phyloP scores from a whole-genome alignment of 2,888 invertebrate species.

The Lagria hirta region DNA sequence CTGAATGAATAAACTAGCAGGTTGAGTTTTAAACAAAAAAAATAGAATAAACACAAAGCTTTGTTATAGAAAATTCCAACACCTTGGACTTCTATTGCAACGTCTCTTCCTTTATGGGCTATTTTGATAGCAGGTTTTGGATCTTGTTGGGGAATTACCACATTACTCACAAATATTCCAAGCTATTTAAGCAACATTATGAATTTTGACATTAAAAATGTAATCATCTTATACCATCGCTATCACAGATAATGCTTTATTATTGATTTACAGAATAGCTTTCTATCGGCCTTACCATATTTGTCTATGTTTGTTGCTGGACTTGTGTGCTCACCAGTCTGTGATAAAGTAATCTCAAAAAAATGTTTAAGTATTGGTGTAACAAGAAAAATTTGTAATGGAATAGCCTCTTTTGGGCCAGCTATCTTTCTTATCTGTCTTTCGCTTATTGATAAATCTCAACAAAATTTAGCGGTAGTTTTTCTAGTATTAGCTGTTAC shows the following conservation, averaged over 20 bases:
- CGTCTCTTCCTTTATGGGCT: conserved; percentile 75
- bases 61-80: conserved; percentile 53
- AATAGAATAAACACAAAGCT: background rate
- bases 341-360: conserved; percentile 63
- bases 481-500: conserved; percentile 69
- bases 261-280: conserved; percentile 61
- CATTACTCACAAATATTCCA: conserved; percentile 80
- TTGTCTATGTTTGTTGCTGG: conserved; percentile 72
- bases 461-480: conserved; percentile 61
- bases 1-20: conserved; percentile 57
- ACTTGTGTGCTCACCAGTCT: conserved; percentile 67
- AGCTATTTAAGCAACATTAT: conserved; percentile 75
- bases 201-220: conserved; percentile 69
- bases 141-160: conserved; percentile 82
- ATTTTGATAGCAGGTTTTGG: conserved; percentile 71
- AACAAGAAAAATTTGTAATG: conserved; percentile 65
- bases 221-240: too few relatives aligned
- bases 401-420: conserved; percentile 64
- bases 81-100: conserved; percentile 74
- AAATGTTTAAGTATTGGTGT: conserved; percentile 30
- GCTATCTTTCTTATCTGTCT: conserved; percentile 65
- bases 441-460: conserved; percentile 59
- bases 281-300: conserved; percentile 72
- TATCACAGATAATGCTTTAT: too few relatives aligned
- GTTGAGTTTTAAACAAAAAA: background rate